phyloP scores from a whole-genome alignment of 2,797 vertebrate genomes.

The Hydrolagus colliei region DNA sequence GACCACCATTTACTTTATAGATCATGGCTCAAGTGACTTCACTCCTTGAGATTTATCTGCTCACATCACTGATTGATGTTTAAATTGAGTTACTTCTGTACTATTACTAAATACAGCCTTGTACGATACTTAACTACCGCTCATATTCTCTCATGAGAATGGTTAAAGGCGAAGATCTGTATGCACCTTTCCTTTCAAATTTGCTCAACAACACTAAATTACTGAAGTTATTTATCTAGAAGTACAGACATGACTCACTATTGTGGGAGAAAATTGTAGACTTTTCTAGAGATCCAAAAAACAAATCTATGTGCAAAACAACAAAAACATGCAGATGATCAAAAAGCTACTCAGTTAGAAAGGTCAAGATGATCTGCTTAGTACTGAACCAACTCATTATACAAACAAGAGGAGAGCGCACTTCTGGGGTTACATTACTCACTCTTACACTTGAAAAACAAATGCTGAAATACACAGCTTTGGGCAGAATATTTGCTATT shows the following conservation, averaged over 20 bases:
- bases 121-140: too few relatives aligned
- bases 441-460: not conserved
- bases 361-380: not conserved
- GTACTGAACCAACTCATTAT: conserved; percentile 17
- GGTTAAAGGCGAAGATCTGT: not conserved
- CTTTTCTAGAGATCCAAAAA: not conserved
- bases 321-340: conserved; percentile 18
- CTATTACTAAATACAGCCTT: not conserved
- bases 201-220: not conserved
- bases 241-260: not conserved
- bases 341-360: not conserved
- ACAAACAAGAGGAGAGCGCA: not conserved
- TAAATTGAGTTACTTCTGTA: not conserved
- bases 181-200: not conserved
- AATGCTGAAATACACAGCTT: not conserved
- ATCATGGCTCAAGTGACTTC: not conserved
- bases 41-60: not conserved
- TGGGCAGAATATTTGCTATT: not conserved
- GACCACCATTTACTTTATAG: not conserved
- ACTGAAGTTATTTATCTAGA: not conserved
- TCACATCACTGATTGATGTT: not conserved
- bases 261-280: not conserved
- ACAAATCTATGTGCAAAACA: conserved; percentile 7
- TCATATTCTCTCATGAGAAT: too few relatives aligned
- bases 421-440: not conserved